Percentiles rank a stretch among this genome's conserved stretches.
Conservation (phyloP, 2,113 vertebrate genomes). For the Pitta sordida region DNA sequence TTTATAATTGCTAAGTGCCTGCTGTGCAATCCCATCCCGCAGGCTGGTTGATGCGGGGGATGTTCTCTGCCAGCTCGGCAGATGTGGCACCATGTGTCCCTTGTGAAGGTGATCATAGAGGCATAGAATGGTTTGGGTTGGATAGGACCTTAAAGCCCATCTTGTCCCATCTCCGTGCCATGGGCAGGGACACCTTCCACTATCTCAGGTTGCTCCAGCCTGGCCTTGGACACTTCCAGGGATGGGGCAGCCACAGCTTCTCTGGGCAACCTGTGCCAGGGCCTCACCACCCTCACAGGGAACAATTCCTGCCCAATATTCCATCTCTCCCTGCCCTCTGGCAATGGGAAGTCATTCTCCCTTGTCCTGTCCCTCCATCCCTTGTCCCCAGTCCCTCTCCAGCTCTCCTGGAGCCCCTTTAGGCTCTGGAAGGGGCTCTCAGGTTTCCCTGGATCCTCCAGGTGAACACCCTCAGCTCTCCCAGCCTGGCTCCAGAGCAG, state of each 20-base stretch:
- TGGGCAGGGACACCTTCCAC: background rate
- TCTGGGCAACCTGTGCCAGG: background rate
- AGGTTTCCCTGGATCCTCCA: background rate
- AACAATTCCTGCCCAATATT: background rate
- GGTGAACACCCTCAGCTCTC: background rate
- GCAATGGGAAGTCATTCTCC: background rate
- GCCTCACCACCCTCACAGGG: background rate
- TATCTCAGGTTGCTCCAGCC: background rate
- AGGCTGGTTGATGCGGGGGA: background rate
- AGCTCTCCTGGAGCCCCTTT: too few relatives aligned
- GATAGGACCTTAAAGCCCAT: background rate
- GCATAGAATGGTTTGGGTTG: background rate
- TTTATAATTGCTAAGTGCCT: background rate
- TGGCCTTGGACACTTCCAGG: background rate
- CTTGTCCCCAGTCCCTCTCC: background rate
- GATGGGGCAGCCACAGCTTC: background rate
- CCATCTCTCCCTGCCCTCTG: background rate
- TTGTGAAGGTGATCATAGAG: background rate
- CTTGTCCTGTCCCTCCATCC: background rate
- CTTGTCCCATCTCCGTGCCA: rapidly evolving
- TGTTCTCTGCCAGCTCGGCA: background rate
- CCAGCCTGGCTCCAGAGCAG: background rate
- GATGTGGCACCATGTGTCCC: rapidly evolving
- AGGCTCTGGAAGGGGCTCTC: too few relatives aligned
- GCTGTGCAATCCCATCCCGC: rapidly evolving